Conservation (phyloP, 2,888 invertebrate genomes). For the Idaea straminata region DNA sequence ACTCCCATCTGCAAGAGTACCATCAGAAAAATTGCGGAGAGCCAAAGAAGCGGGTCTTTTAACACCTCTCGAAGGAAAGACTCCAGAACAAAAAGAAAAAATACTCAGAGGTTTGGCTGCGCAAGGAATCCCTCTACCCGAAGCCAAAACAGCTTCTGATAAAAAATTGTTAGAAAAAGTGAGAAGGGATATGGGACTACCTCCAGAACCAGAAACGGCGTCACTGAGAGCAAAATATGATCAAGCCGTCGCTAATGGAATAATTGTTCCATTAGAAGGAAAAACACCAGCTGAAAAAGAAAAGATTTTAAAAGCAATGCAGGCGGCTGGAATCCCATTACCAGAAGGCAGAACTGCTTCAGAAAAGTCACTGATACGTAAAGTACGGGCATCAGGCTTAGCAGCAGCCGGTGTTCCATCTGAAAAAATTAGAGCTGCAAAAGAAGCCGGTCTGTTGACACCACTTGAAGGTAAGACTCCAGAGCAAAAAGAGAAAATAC, state of each 20-base stretch:
- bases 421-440: constrained; percentile 28
- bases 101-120: constrained; percentile 26
- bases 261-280: constrained; percentile 26
- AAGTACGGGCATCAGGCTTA: constrained; percentile 25
- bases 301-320: constrained; percentile 26
- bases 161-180: constrained; percentile 33
- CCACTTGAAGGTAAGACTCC: constrained; percentile 39
- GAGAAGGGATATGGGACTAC: constrained; percentile 32
- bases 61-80: constrained; percentile 35
- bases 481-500: constrained; percentile 28
- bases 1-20: constrained; percentile 28
- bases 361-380: constrained; percentile 35
- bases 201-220: constrained; percentile 34
- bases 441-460: constrained; percentile 32
- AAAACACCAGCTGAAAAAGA: constrained; percentile 30
- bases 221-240: constrained; percentile 27
- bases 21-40: constrained; percentile 24
- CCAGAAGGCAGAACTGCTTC: constrained; percentile 39
- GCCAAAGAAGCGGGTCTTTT: constrained; percentile 28
- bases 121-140: constrained; percentile 29
- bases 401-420: constrained; percentile 10
- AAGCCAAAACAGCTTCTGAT: constrained; percentile 34
- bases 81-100: constrained; percentile 32
- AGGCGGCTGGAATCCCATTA: constrained; percentile 30
- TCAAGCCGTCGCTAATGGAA: constrained; percentile 25